phyloP scores from a whole-genome alignment of 2,113 vertebrate species.

The Synodontis membranacea region DNA sequence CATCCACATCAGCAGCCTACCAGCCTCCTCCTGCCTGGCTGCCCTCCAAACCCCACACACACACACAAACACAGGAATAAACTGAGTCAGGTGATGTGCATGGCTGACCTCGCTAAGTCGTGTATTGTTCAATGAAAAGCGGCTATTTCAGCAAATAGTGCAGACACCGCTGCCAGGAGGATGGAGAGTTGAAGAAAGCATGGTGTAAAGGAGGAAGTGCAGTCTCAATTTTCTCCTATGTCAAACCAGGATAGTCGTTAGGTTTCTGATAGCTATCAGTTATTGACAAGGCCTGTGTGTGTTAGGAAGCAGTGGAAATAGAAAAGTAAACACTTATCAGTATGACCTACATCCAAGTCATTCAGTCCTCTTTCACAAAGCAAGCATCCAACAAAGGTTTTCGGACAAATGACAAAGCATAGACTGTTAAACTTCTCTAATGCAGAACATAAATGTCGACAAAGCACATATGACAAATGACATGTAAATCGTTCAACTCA shows the following conservation, averaged over 20 bases:
- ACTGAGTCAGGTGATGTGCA: slow-evolving; percentile 41
- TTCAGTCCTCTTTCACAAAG: slow-evolving; percentile 35
- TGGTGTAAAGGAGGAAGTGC: slow-evolving; percentile 20
- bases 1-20: slow-evolving; percentile 23
- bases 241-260: slow-evolving; percentile 26
- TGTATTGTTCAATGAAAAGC: slow-evolving; percentile 51
- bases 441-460: background rate
- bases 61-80: slow-evolving; percentile 30
- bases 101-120: slow-evolving; percentile 52
- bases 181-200: slow-evolving; percentile 15
- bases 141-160: slow-evolving; percentile 41
- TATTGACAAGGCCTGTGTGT: slow-evolving; percentile 37
- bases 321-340: slow-evolving; percentile 40
- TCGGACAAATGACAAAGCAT: background rate
- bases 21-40: slow-evolving; percentile 19
- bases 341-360: background rate
- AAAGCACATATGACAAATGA: background rate
- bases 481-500: background rate
- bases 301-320: background rate
- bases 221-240: slow-evolving; percentile 42
- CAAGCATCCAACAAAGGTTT: slow-evolving; percentile 19
- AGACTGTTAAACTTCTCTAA: background rate
- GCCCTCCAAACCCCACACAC: slow-evolving; percentile 25
- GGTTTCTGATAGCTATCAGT: slow-evolving; percentile 30
- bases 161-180: slow-evolving; percentile 15